Evolutionary conservation across 2,888 invertebrate species (phyloP), one percentile per base, ranked within the genome.

Genomic region (Amphipoea oculea): DNA sequence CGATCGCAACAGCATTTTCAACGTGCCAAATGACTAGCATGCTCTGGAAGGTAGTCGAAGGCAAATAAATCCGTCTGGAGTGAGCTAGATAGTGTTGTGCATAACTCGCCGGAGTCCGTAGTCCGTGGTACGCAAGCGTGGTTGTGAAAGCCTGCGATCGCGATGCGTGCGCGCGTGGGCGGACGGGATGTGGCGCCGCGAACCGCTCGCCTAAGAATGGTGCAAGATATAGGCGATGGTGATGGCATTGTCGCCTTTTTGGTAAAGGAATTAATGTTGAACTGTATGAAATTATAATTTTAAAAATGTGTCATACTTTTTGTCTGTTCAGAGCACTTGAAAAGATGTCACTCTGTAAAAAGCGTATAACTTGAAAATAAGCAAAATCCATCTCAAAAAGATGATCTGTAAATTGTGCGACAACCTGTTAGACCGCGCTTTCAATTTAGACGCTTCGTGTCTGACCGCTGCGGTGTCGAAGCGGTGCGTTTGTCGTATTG

Each of bases 121-220:
- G 89, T 86, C 88, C 88, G 90, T 88, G 90, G 90, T 89, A 91
- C 91, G 92, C 92, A 86, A 90, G 92, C 92, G 91, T 90, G 92
- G 92, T 95, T 95, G 96, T 95, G 96, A 96, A 96, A 96, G 96
- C 96, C 92, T 89, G 92, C 91, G 94, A 93, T 94, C 91, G 94
- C 94, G 94, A 95, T 95, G 94, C 94, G 93, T 93, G 91, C 89
- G 90, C 89, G 96, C 94, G 96, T 96, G 96, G 96, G 96, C 93
- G 96, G 92, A 96, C 96, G 88, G 90, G 96, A 91, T 92, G 90
- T 91, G 94, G 95, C 94, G 94, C 94, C 92, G 80, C 81, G 29
- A 76, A 83, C 84, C 78, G 81, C 79, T 74, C 60, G 75, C 76
- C 71, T 75, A 65, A 69, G 79, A 81, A 69, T 83, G 83, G 86